phyloP scores from a whole-genome alignment of 2,113 vertebrate species.

The Apaloderma vittatum region DNA sequence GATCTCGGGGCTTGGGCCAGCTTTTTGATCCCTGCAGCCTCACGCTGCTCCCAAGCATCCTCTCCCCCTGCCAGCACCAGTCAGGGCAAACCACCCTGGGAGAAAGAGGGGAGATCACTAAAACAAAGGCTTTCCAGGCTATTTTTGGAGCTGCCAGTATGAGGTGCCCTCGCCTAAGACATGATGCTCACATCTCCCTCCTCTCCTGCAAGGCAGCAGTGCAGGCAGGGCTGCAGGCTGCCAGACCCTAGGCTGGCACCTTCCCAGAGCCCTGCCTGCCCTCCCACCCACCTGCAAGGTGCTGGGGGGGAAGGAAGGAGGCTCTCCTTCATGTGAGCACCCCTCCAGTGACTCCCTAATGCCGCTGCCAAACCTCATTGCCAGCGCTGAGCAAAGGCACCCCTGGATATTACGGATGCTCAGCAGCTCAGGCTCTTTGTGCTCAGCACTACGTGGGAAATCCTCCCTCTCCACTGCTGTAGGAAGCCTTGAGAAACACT shows the following conservation, averaged over 20 bases:
- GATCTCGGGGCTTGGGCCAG: background rate
- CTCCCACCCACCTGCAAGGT: background rate
- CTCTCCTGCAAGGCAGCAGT: background rate
- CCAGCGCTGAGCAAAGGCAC: background rate
- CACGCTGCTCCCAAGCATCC: background rate
- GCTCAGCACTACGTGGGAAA: background rate
- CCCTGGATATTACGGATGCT: background rate
- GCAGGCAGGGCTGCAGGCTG: constrained; percentile 53
- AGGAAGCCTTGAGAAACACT: background rate
- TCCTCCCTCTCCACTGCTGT: background rate
- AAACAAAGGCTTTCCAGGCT: constrained; percentile 62
- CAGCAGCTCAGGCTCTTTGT: background rate
- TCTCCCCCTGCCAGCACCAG: background rate
- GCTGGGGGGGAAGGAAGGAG: background rate
- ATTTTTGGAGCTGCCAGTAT: constrained; percentile 72
- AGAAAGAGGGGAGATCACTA: background rate
- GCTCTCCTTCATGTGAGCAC: rapidly evolving
- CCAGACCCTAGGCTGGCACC: constrained; percentile 37
- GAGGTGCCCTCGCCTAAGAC: constrained; percentile 75
- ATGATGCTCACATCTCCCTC: background rate
- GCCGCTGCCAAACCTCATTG: background rate
- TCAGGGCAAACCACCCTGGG: background rate
- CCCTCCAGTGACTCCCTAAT: background rate
- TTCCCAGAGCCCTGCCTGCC: background rate
- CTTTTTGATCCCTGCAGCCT: background rate